A percentile compares a stretch with the other conserved stretches of the same genome.
These are phyloP conservation scores for Podotricha telesiphe DNA, from an alignment of 2,888 invertebrate species.

Conservation along the genomic window DNA sequence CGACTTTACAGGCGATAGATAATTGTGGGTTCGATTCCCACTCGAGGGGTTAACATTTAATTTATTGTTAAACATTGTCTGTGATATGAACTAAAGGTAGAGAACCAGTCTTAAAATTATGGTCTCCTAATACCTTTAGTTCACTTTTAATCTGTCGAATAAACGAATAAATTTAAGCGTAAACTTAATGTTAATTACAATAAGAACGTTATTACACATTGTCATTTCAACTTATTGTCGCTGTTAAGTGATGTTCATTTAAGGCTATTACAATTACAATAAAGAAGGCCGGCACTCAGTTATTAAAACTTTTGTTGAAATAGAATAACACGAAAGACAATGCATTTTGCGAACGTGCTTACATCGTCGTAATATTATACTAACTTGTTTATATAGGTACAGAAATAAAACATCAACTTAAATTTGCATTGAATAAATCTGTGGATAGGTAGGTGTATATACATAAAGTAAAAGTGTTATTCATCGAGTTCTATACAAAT, in stretches of 20 bases:
- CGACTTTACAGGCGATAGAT: too few species aligned
- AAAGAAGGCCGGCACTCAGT: constrained; percentile 30
- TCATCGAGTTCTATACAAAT: too few species aligned
- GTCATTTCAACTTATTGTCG: constrained; percentile 26
- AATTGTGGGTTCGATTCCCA: too few species aligned
- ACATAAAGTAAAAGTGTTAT: too few species aligned
- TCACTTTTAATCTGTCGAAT: too few species aligned
- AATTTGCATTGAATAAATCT: too few species aligned
- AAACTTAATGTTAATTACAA: not conserved
- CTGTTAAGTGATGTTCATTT: constrained; percentile 19
- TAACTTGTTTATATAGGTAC: not conserved
- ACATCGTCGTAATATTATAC: constrained; percentile 6
- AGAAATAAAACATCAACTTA: not conserved
- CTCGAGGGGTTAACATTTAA: too few species aligned
- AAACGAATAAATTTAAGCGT: not conserved
- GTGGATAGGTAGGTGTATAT: too few species aligned
- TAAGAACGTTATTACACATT: not conserved
- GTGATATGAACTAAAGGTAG: too few species aligned
- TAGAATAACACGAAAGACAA: constrained; percentile 31
- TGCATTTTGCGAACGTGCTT: not conserved
- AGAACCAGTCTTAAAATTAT: too few species aligned
- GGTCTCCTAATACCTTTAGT: too few species aligned
- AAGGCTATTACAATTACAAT: constrained; percentile 31
- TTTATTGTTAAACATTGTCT: too few species aligned
- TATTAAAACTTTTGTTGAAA: constrained; percentile 37